Evolutionary conservation across 2,888 invertebrate genomes (phyloP), one percentile per base, ranked within the genome.

Genomic region (Hermaeophaga mercurialis): DNA sequence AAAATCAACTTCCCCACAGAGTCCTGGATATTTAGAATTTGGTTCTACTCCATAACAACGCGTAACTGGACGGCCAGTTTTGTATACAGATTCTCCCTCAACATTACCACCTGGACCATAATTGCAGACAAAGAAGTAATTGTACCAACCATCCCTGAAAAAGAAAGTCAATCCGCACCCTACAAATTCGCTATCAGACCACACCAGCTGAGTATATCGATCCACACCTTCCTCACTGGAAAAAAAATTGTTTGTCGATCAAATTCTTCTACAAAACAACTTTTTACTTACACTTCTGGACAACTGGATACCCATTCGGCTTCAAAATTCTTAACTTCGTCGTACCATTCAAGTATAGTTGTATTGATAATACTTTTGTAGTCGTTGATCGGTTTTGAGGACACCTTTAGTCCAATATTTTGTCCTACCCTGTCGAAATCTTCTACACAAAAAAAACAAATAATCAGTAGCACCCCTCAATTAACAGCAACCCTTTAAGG

Each of bases 181-280:
- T 45, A 45, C 15, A 31, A 17, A 1, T 12, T 67, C 56, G 1
- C 71, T 69, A 12, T 71, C 67, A 2, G 73, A 71, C 76, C 76
- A 76, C n/a, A 75, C 43, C 68, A 76, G 66, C 58, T 75, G 74
- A 0, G 76, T 75, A 54, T 75, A 76, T 56, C 75, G 76, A 1
- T 75, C 76, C 3, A 73, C 68, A 52, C 65, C 66, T 7, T 70
- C 66, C 58, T 63, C 68, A 52, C 72, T 54, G 9, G 15, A 43
- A 43, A 4, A 43, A 6, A 26, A 11, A 24, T 12, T 22, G 6
- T 22, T 22, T 22, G 6, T 5, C 6, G 3, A 22, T 22, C 22
- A 22, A 5, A 5, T 22, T 22, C 6, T 3, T 5, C 4, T 3
- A 22, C 22, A 22, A 22, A 22, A 22, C 22, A 22, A 22, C 6